These are phyloP conservation scores for Psittacula derbiana DNA, from an alignment of 2,797 vertebrate species.

Conservation along the genomic window DNA sequence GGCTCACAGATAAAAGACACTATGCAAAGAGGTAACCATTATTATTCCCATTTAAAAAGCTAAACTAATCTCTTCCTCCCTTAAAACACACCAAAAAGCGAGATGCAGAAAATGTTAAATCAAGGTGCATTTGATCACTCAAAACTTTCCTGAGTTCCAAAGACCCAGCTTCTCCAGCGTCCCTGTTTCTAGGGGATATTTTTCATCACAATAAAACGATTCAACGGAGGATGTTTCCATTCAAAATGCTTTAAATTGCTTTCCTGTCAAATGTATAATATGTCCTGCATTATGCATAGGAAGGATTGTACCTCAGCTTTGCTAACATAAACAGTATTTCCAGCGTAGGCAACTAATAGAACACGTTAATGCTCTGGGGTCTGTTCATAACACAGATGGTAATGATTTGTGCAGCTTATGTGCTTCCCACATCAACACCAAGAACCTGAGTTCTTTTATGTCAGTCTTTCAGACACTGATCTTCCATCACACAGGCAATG, in stretches of 20 bases:
- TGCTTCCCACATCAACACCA: background rate
- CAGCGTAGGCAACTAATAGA: conserved; percentile 29
- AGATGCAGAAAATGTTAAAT: conserved; percentile 11
- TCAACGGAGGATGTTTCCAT: conserved; percentile 38
- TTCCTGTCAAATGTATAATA: conserved; percentile 42
- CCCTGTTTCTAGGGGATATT: conserved; percentile 22
- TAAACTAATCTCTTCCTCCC: background rate
- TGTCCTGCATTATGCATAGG: conserved; percentile 54
- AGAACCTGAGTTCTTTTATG: background rate
- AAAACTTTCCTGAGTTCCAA: conserved; percentile 14
- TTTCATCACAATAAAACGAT: conserved; percentile 39
- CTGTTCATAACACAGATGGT: conserved; percentile 24
- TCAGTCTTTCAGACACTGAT: background rate
- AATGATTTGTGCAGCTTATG: conserved; percentile 14
- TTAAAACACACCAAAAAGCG: background rate
- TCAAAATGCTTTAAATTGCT: conserved; percentile 42
- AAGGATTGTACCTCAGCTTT: conserved; percentile 43
- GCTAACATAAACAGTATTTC: conserved; percentile 43
- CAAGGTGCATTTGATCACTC: conserved; percentile 7
- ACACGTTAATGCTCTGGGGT: conserved; percentile 35
- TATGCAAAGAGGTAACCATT: background rate
- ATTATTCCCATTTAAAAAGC: conserved; percentile 18
- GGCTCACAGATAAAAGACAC: background rate
- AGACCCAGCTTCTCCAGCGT: background rate
- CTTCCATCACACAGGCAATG: background rate